A percentile compares a stretch with the other conserved stretches of the same genome.
These are phyloP conservation scores for Seira sanloemensis DNA, from an alignment of 2,888 invertebrate genomes.

Conservation along the genomic window DNA sequence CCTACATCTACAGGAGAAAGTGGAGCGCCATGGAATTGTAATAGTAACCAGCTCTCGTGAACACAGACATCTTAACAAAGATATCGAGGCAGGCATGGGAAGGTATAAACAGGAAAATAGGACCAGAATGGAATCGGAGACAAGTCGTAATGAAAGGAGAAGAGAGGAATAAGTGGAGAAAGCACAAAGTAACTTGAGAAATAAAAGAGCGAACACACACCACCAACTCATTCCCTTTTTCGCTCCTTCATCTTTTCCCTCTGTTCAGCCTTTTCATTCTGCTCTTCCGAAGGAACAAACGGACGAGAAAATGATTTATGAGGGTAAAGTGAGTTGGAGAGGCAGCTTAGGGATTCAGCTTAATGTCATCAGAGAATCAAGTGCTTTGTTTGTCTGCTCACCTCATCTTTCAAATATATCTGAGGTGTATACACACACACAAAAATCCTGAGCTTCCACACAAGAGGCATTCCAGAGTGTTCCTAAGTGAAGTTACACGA, in stretches of 20 bases:
- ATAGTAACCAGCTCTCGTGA: constrained; percentile 12
- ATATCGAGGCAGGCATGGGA: constrained; percentile 22
- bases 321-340: constrained; percentile 59
- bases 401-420: constrained; percentile 46
- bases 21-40: too few relatives aligned
- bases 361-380: constrained; percentile 65
- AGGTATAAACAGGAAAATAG: neutral
- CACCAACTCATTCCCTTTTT: constrained; percentile 22
- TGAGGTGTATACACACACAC: neutral
- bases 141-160: constrained; percentile 39
- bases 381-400: constrained; percentile 62
- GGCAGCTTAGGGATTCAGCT: constrained; percentile 62
- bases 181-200: constrained; percentile 56
- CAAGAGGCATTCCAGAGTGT: neutral
- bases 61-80: constrained; percentile 25
- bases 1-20: too few relatives aligned
- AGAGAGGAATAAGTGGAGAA: constrained; percentile 49
- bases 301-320: constrained; percentile 61
- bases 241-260: constrained; percentile 33
- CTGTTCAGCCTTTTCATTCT: constrained; percentile 17
- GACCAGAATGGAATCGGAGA: constrained; percentile 24
- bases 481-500: neutral
- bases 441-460: neutral
- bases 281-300: constrained; percentile 23
- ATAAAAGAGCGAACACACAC: constrained; percentile 34